Conservation (phyloP, 2,888 invertebrate species). For the Aleiodes testaceus region DNA sequence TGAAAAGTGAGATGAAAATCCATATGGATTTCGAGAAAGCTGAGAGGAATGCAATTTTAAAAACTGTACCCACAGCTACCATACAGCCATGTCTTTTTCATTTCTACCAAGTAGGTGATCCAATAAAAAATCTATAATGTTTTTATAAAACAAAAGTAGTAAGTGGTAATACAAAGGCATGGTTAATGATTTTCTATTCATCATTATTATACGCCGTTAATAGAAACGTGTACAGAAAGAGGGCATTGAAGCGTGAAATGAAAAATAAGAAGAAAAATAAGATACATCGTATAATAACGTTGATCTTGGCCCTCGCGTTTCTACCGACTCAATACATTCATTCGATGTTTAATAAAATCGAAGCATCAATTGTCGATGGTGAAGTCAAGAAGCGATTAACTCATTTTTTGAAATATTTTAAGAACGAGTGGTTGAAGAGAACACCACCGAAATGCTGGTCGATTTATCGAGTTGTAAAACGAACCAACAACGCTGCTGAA, state of each 20-base stretch:
- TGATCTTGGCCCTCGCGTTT: background rate
- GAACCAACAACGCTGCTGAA: slow-evolving; percentile 6
- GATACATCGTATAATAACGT: background rate
- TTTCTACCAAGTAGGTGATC: background rate
- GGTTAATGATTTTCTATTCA: too few relatives aligned
- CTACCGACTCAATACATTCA: background rate
- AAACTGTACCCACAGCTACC: background rate
- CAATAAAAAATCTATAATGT: too few relatives aligned
- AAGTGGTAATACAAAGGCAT: too few relatives aligned
- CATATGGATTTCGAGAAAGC: slow-evolving; percentile 19
- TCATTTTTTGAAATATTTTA: background rate
- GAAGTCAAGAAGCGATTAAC: background rate
- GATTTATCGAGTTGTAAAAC: background rate
- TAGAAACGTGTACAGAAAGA: too few relatives aligned
- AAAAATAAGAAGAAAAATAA: too few relatives aligned
- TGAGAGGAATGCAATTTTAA: background rate
- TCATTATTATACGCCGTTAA: too few relatives aligned
- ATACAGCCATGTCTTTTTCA: background rate
- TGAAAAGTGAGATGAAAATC: background rate
- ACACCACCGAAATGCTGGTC: background rate
- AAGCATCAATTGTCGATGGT: background rate
- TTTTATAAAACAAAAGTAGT: too few relatives aligned
- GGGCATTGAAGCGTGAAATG: too few relatives aligned
- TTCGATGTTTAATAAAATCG: background rate
- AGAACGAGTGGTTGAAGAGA: background rate